These are phyloP conservation scores for Chloroceryle inda DNA, from an alignment of 2,797 vertebrate species.

Conservation along the genomic window DNA sequence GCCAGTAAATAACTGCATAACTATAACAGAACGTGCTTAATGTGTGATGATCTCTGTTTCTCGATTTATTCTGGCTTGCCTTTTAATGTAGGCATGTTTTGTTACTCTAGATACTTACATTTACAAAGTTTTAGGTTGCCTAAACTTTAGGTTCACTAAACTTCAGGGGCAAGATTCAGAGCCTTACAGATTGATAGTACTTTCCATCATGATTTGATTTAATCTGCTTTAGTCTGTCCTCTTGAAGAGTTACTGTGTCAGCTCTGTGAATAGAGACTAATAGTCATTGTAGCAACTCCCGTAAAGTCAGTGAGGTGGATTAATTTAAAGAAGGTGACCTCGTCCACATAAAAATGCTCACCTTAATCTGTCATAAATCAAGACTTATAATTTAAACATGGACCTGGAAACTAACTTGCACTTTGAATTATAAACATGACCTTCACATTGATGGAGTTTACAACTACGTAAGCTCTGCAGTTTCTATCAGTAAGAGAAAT, in stretches of 20 bases:
- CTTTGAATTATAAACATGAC: neutral
- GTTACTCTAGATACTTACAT: neutral
- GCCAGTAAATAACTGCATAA: neutral
- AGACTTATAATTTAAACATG: neutral
- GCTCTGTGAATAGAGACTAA: neutral
- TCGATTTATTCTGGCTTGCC: neutral
- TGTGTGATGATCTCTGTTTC: neutral
- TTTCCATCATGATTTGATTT: neutral
- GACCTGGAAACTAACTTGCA: neutral
- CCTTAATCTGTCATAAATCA: neutral
- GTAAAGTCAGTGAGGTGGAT: neutral
- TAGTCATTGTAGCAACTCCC: neutral
- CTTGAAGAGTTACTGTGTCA: neutral
- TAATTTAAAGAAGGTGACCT: neutral
- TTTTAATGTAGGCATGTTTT: constrained; percentile 8
- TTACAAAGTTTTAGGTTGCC: neutral
- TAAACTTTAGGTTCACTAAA: neutral
- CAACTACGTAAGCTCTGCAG: neutral
- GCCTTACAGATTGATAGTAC: neutral
- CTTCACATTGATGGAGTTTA: neutral
- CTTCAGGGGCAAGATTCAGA: neutral
- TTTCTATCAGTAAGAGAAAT: neutral
- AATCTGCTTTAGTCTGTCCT: neutral
- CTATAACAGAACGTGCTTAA: neutral
- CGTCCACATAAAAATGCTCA: neutral